Percentiles rank a stretch among this genome's conserved stretches.
Evolutionary conservation across 2,113 vertebrate species (phyloP).

Genomic region (Elaphurus davidianus): DNA sequence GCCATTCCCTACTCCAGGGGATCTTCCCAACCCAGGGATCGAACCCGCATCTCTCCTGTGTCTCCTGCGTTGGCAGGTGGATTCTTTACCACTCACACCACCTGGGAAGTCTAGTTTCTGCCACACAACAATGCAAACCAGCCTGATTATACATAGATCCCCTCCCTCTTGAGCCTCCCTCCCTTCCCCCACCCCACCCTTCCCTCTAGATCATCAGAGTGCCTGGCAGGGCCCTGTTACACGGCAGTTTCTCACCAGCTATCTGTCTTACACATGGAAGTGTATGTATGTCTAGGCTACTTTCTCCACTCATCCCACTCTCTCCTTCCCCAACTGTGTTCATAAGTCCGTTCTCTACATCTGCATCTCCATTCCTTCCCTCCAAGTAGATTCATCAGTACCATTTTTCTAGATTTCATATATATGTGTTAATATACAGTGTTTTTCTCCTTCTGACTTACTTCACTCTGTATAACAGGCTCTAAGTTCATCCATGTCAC

Average conservation of each 20-base stretch:
- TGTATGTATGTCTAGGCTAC: background rate
- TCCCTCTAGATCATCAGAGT: background rate
- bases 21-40: background rate
- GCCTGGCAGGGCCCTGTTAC: background rate
- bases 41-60: accelerated
- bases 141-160: background rate
- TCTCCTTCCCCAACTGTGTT: background rate
- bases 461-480: background rate
- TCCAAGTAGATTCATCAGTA: background rate
- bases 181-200: background rate
- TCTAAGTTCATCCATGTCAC: background rate
- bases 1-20: background rate
- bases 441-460: background rate
- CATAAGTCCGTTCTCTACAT: background rate
- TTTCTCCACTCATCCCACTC: background rate
- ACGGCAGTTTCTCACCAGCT: background rate
- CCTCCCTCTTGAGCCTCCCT: background rate
- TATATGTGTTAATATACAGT: background rate
- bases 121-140: background rate
- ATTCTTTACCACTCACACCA: background rate
- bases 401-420: background rate
- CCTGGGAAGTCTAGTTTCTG: background rate
- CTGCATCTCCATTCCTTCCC: background rate
- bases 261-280: background rate
- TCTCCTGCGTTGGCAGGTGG: background rate